Evolutionary conservation across 2,888 invertebrate genomes (phyloP), one percentile per base, ranked within the genome.

Genomic region (Amblyjoppa fuscipennis): DNA sequence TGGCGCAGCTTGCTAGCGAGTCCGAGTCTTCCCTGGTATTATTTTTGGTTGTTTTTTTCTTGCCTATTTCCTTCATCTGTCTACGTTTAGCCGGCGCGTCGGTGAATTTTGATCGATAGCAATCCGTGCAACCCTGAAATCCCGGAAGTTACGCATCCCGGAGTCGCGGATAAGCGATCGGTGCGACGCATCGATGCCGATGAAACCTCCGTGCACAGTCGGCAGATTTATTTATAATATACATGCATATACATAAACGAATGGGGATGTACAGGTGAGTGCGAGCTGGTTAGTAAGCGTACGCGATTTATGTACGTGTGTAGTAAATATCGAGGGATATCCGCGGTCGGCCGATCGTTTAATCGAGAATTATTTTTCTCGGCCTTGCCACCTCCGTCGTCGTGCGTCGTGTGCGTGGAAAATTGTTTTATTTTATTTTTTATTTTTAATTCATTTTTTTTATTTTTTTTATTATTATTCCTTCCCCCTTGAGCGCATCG

Each of bases 141-240:
- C 87, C 90, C 90, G 91, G 92, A 91, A 92, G 90, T 89, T 88
- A 89, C 87, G 90, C 89, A 90, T 92, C 89, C 38, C 53, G 16
- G 28, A 11, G 16, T 74, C 59, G 59, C 51, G 7, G 51, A 82
- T 51, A 41, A 64, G 59, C 13, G 16, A n/a, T 78, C n/a, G 64
- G 66, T 75, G 84, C 66, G 66, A 11, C 69, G 74, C 34, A 81
- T 70, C 81, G 78, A 81, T 66, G 81, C 73, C 83, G 82, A 76
- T 77, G 80, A 75, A 76, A 81, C 59, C 79, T 81, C 85, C 83
- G 81, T 83, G 85, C 81, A 84, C 77, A 85, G 82, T 64, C 53
- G 59, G 61, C 61, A 13, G 68, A 77, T 41, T 78, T 73, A 77
- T 45, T 78, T 78, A 61, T 34, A 61, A 34, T 81, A 78, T 74